A percentile compares a stretch with the other conserved stretches of the same genome.
These are phyloP conservation scores for Euglossa dilemma DNA, from an alignment of 1,140 invertebrate genomes.

Conservation along the genomic window DNA sequence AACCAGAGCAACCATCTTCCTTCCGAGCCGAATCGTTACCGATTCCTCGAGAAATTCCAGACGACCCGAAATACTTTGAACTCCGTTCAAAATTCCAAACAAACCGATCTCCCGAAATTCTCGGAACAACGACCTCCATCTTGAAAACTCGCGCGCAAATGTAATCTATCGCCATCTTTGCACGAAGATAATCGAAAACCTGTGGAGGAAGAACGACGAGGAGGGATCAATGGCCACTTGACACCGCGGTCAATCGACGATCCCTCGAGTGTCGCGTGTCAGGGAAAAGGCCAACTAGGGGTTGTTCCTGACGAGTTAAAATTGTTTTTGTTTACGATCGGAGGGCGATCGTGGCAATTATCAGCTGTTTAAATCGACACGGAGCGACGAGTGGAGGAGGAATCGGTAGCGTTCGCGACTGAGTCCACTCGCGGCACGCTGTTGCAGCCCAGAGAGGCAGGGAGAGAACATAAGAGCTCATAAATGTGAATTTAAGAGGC, in stretches of 20 bases:
- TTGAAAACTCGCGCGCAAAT: too few relatives aligned
- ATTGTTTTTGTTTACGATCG: constrained; percentile 66
- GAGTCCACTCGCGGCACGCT: constrained; percentile 54
- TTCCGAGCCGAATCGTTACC: background rate
- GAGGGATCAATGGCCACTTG: constrained; percentile 1
- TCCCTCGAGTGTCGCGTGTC: constrained; percentile 19
- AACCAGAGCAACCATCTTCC: too few relatives aligned
- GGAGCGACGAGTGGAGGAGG: constrained; percentile 64
- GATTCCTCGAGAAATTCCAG: background rate
- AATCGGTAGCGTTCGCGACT: constrained; percentile 17
- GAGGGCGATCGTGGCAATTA: constrained; percentile 62
- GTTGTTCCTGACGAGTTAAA: constrained; percentile 34
- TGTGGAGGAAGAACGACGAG: background rate
- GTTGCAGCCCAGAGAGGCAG: constrained; percentile 64
- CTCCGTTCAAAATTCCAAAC: too few relatives aligned
- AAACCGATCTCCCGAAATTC: too few relatives aligned
- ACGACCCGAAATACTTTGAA: too few relatives aligned
- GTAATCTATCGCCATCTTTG: too few relatives aligned
- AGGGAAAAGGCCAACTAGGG: background rate
- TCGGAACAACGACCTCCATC: too few relatives aligned
- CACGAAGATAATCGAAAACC: background rate
- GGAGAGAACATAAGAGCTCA: constrained; percentile 82
- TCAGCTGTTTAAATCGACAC: constrained; percentile 47
- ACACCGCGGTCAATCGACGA: constrained; percentile 46
- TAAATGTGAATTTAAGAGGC: constrained; percentile 84